Evolutionary conservation across 2,113 vertebrate species (phyloP).

Genomic region (rat (Rattus norvegicus)): GRCr8 NC_086024.1:60724501-60725000

Average conservation of each 20-base stretch:
- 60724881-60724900: not conserved
- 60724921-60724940: too few species aligned
- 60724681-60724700: not conserved
- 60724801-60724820: not conserved
- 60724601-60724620: not conserved
- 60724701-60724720: conserved; percentile 20
- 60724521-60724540: not conserved
- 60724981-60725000: not conserved
- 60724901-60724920: not conserved
- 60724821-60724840: not conserved
- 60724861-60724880: not conserved
- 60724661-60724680: not conserved
- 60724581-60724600: conserved; percentile 15
- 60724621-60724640: not conserved
- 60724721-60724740: not conserved
- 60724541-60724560: not conserved
- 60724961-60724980: not conserved
- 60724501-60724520: not conserved
- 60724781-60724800: not conserved
- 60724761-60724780: not conserved
- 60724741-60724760: not conserved
- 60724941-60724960: not conserved
- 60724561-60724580: conserved; percentile 21
- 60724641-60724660: conserved; percentile 18
- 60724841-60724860: not conserved